Base-by-base conservation (phyloP, 2,113 vertebrate genomes). In the Chionodraco myersi region DNA sequence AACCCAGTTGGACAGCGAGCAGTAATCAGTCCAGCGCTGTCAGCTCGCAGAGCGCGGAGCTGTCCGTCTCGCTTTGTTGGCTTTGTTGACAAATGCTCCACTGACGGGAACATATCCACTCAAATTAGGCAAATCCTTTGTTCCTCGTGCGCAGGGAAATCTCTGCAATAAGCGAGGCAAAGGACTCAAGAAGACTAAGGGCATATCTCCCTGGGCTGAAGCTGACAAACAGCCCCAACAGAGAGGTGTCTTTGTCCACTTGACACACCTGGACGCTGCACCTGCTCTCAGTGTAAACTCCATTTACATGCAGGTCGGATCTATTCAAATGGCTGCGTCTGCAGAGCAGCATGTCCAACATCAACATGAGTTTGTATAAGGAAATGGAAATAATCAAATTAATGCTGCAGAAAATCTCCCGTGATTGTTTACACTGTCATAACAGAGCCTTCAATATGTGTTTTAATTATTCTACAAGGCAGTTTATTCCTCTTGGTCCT, bases 291-390 rank as follows among this genome's bases (percentile, higher is more conserved):
- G 83, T 85, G 79, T 88, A 89, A 85, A 90, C 84, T 79, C 79
- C 68, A 95, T 96, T 96, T 95, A 90, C 95, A 95, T 95, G 86
- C 72, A 70, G 86, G 87, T 89, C 92, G 90, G 90, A 94, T 91
- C 86, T 90, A 95, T 94, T 95, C 95, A 96, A 96, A 96, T 94
- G 72, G 16, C 58, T 81, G 81, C 80, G 67, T 89, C 87, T 90
- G 80, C 90, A 88, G 81, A 63, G 82, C 66, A 87, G 78, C 79
- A 30, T 92, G 91, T 92, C 84, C 84, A 95, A 60, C 73, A 75
- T 80, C 70, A 82, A 85, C 77, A 10, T 86, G 75, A 56, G 71
- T 93, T 93, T 94, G 92, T 85, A 75, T 93, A 92, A 81, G 54
- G 60, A 78, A 82, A 81, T 70, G 21, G 58, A 77, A 85, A 75